Conservation (phyloP, 1,140 invertebrate genomes). For the Lordiphosa mommai region DNA sequence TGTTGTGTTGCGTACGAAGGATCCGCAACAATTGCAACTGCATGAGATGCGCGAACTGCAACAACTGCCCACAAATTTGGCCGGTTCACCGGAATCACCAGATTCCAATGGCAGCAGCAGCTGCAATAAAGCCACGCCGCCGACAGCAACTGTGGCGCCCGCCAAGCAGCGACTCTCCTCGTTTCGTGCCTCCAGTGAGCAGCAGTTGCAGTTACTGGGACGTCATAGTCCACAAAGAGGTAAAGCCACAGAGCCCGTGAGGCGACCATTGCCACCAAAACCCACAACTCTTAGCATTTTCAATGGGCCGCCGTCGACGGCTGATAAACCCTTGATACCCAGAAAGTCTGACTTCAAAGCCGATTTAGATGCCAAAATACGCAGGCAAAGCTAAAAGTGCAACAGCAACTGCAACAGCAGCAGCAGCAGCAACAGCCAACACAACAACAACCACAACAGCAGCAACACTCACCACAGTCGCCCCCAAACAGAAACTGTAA, state of each 20-base stretch:
- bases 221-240: constrained; percentile 63
- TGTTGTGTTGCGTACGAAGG: constrained; percentile 73
- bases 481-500: constrained; percentile 70
- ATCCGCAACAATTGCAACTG: constrained; percentile 59
- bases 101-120: constrained; percentile 15
- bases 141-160: constrained; percentile 73
- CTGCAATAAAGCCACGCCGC: constrained; percentile 15
- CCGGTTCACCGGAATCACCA: constrained; percentile 52
- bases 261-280: constrained; percentile 64
- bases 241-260: constrained; percentile 51
- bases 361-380: constrained; percentile 74
- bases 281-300: constrained; percentile 65
- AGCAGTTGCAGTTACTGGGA: constrained; percentile 71
- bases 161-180: constrained; percentile 77
- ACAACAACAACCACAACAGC: constrained; percentile 31
- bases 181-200: constrained; percentile 73
- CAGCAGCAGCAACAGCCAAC: constrained; percentile 42
- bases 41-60: constrained; percentile 73
- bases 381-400: constrained; percentile 65
- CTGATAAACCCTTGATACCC: constrained; percentile 51
- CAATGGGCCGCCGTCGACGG: constrained; percentile 35
- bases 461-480: constrained; percentile 63
- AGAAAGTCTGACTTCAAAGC: constrained; percentile 72
- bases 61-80: constrained; percentile 59
- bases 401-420: constrained; percentile 59